Evolutionary conservation across 2,113 vertebrate species (phyloP), one percentile per base, ranked within the genome.

Genomic region (Cyanistes caeruleus): DNA sequence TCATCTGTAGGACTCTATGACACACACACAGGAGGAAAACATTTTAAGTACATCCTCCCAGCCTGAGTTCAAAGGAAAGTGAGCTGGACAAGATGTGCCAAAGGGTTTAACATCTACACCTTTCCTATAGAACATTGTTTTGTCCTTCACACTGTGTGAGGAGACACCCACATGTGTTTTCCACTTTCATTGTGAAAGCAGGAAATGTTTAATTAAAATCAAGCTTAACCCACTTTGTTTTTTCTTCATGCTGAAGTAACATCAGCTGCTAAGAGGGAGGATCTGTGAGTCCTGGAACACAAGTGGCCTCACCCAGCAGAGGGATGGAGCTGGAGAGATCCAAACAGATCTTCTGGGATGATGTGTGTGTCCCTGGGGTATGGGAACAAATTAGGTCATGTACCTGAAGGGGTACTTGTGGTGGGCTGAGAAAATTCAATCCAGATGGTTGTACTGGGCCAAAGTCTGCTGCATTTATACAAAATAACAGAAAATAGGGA

Each of bases 171-270:
- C 25, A 67, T 76, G 49, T 95, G 84, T 94, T 95, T 94, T 91
- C 87, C 93, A 95, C 78, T 96, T 80, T 56, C 91, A 91, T 93
- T 96, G 95, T 95, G 76, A 96, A 92, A 86, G 88, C 95, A 97
- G 95, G 92, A 97, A 97, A 91, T 15, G 67, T 97, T 89, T 96
- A 91, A 97, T 96, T 96, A 93, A 95, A 95, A 92, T 89, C 84
- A 65, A 95, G 69, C 49, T 70, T 87, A 94, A 91, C 53, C 49
- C 65, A 79, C 44, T 89, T 89, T 82, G 89, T 87, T 97, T 94
- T 87, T 44, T 58, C 77, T 75, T 92, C n/a, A 9, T 55, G 46
- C 37, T 3, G 5, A 84, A 93, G 93, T 51, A 79, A 63, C n/a
- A 88, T 80, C 84, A 95, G 48, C 64, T 46, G 13, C 55, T 62